Evolutionary conservation across 2,797 vertebrate species (phyloP).

Genomic region (Champsocephalus esox): DNA sequence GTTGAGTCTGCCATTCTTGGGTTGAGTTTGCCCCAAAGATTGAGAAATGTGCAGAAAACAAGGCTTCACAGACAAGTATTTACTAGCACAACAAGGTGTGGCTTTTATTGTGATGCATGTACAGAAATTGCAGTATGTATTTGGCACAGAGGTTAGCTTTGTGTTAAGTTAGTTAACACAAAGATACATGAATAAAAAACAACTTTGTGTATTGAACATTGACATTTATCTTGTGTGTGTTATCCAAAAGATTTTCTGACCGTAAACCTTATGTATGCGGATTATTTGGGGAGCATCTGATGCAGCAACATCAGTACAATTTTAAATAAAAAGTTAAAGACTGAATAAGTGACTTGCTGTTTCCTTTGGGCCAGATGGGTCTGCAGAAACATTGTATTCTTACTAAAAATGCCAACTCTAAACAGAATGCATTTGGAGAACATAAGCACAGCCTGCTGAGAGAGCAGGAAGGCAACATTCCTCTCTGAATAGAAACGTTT

Average conservation of each 20-base stretch:
- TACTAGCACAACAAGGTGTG: background rate
- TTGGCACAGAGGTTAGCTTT: background rate
- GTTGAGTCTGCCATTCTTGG: background rate
- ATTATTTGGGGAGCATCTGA: background rate
- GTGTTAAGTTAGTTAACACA: too few species aligned
- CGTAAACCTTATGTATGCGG: background rate
- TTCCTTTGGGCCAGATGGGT: background rate
- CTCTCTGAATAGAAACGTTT: background rate
- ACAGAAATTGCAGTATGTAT: background rate
- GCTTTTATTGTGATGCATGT: background rate
- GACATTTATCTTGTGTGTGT: too few species aligned
- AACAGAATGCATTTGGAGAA: too few species aligned
- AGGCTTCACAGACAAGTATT: background rate
- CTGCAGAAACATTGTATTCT: background rate
- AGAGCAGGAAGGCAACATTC: constrained; percentile 1
- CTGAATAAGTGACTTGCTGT: background rate
- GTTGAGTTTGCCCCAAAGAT: background rate
- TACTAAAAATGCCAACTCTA: background rate
- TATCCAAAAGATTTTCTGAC: background rate
- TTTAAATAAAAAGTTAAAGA: background rate
- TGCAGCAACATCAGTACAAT: background rate
- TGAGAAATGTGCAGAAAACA: background rate
- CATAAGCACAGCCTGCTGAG: background rate
- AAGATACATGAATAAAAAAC: too few species aligned
- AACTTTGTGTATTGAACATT: too few species aligned